These are phyloP conservation scores for Chironomus striatipennis DNA, from an alignment of 1,140 invertebrate species.

Conservation along the genomic window DNA sequence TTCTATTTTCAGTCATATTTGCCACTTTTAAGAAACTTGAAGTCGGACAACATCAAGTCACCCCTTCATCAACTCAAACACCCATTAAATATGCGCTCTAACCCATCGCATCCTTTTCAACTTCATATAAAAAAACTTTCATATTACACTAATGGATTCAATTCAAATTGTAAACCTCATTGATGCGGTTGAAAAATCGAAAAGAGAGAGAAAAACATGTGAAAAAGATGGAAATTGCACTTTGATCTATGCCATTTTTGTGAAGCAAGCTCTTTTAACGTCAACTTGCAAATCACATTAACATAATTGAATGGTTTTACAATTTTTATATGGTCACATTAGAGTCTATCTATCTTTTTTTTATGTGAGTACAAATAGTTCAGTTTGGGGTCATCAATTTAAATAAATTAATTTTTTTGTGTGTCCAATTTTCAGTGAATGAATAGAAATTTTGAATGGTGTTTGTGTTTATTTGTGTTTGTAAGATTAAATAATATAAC, in stretches of 20 bases:
- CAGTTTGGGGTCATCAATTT: neutral
- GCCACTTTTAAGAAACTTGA: too few relatives aligned
- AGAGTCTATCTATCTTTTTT: too few relatives aligned
- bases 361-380: neutral
- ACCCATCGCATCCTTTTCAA: too few relatives aligned
- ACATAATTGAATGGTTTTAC: conserved; percentile 1
- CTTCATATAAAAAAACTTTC: too few relatives aligned
- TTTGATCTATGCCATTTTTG: neutral
- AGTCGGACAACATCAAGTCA: too few relatives aligned
- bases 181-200: too few relatives aligned
- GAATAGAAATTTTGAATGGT: neutral
- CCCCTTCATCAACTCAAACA: too few relatives aligned
- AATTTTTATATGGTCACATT: conserved; percentile 3
- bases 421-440: neutral
- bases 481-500: neutral
- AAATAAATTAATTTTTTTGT: conserved; percentile 7
- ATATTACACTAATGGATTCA: neutral
- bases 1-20: too few relatives aligned
- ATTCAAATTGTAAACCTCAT: neutral
- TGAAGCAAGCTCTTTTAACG: neutral
- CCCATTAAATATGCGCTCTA: too few relatives aligned
- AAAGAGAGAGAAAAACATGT: neutral
- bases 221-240: neutral
- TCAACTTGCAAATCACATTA: neutral
- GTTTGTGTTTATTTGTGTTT: too few relatives aligned